Percentiles rank a stretch among this genome's conserved stretches.
Conservation (phyloP, 2,797 vertebrate species). For the Macropus fuliginosus region DNA sequence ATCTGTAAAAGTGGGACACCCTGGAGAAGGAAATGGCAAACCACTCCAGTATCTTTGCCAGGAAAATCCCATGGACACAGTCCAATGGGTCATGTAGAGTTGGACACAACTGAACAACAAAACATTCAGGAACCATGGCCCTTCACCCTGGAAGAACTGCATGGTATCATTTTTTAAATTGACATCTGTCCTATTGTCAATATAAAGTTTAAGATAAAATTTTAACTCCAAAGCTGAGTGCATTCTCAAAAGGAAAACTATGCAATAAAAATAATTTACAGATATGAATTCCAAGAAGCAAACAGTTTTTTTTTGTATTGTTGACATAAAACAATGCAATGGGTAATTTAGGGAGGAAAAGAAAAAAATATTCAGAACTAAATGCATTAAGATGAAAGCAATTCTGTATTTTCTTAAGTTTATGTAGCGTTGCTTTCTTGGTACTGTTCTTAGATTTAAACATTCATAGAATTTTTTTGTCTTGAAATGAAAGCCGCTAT, state of each 20-base stretch:
- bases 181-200: not conserved
- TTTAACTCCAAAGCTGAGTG: not conserved
- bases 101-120: not conserved
- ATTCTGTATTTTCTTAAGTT: not conserved
- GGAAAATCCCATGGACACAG: not conserved
- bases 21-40: not conserved
- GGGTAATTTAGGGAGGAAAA: not conserved
- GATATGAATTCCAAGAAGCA: conserved; percentile 1
- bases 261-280: not conserved
- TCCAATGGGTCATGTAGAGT: not conserved
- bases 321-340: not conserved
- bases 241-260: not conserved
- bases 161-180: not conserved
- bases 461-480: not conserved
- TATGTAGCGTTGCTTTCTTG: not conserved
- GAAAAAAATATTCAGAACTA: not conserved
- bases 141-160: not conserved
- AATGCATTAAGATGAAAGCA: conserved; percentile 5
- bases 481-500: conserved; percentile 10
- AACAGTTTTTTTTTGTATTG: not conserved
- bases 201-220: not conserved
- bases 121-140: not conserved
- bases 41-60: not conserved
- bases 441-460: not conserved
- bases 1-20: not conserved